phyloP scores from a whole-genome alignment of 2,797 vertebrate genomes.

The Remorina albescens region DNA sequence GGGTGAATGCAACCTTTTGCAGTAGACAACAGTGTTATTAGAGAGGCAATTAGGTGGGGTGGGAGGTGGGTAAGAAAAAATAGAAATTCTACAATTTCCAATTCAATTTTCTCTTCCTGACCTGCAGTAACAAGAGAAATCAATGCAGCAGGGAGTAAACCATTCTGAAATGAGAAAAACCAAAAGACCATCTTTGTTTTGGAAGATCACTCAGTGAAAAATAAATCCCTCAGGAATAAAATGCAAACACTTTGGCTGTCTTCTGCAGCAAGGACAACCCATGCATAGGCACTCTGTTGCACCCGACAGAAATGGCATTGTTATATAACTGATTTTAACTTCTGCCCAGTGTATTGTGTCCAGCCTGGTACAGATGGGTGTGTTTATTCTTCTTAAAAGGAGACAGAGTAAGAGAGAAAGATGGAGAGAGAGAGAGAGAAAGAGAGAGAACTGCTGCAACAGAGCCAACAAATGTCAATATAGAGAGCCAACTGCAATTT shows the following conservation, averaged over 20 bases:
- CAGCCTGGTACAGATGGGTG: neutral
- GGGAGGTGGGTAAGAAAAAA: conserved; percentile 20
- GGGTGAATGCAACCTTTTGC: conserved; percentile 79
- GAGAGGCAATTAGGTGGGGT: conserved; percentile 48
- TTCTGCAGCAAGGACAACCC: conserved; percentile 26
- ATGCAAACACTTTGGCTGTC: conserved; percentile 42
- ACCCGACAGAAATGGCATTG: conserved; percentile 29
- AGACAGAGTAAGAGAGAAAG: neutral
- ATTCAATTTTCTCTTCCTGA: conserved; percentile 84
- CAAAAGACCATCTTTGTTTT: conserved; percentile 60
- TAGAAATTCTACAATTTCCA: conserved; percentile 82
- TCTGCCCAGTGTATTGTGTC: conserved; percentile 10
- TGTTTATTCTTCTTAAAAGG: neutral
- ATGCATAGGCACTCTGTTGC: conserved; percentile 24
- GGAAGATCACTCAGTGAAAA: conserved; percentile 56
- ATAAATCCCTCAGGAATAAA: conserved; percentile 58
- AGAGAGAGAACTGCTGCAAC: neutral
- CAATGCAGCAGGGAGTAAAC: conserved; percentile 78
- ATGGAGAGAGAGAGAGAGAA: neutral
- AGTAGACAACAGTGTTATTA: conserved; percentile 75
- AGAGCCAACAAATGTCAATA: conserved; percentile 45
- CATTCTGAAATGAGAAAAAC: conserved; percentile 56
- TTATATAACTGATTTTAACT: conserved; percentile 24
- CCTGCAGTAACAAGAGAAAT: conserved; percentile 83
- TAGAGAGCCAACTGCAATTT: conserved; percentile 44